Conservation (phyloP, 2,797 vertebrate genomes). For the Spinus pinus region DNA sequence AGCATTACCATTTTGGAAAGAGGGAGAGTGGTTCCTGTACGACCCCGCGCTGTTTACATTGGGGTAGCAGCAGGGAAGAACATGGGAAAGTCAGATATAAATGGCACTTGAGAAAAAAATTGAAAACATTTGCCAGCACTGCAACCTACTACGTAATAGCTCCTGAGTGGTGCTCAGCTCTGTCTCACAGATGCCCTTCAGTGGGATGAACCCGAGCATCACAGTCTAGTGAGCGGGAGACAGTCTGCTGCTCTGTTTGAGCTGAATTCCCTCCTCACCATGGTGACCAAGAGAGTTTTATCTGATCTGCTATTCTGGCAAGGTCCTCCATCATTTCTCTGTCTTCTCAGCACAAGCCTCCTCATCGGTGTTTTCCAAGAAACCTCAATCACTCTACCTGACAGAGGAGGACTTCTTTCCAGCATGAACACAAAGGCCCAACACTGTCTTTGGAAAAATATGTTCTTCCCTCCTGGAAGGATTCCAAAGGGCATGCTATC, state of each 20-base stretch:
- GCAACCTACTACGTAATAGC: not conserved
- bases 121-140: conserved; percentile 42
- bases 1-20: conserved; percentile 27
- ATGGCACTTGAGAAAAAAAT: conserved; percentile 6
- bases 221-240: conserved; percentile 20
- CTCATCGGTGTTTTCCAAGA: conserved; percentile 57
- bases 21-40: conserved; percentile 6
- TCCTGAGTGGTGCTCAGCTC: not conserved
- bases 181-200: conserved; percentile 42
- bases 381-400: conserved; percentile 36
- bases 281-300: conserved; percentile 34
- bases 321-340: not conserved
- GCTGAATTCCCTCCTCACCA: conserved; percentile 44
- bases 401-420: not conserved
- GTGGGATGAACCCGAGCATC: conserved; percentile 41
- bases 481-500: not conserved
- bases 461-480: not conserved
- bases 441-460: not conserved
- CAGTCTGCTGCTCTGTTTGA: conserved; percentile 44
- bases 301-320: conserved; percentile 46
- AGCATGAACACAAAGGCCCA: not conserved
- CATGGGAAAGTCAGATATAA: conserved; percentile 16
- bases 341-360: conserved; percentile 13
- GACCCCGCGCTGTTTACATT: not conserved
- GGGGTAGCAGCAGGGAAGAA: conserved; percentile 31